A percentile compares a stretch with the other conserved stretches of the same genome.
phyloP scores from a whole-genome alignment of 2,113 vertebrate species.

The Paradoxurus hermaphroditus region DNA sequence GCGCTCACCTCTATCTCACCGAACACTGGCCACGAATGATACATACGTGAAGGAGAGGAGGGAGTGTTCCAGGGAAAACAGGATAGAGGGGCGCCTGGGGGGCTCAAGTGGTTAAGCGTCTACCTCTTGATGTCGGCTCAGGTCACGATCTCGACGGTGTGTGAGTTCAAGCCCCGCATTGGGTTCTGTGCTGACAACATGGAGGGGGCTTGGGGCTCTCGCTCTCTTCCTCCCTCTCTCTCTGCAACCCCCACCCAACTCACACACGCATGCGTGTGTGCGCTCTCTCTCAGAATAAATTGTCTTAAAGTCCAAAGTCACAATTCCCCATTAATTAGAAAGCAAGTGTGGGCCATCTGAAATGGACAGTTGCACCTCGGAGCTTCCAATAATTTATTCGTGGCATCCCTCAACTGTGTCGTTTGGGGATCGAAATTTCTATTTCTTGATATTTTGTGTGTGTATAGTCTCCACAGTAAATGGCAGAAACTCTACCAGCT shows the following conservation, averaged over 20 bases:
- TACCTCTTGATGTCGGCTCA: too few relatives aligned
- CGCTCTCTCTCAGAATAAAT: too few relatives aligned
- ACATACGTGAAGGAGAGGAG: not conserved
- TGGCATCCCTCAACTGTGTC: not conserved
- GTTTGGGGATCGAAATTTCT: constrained; percentile 4
- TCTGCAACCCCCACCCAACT: too few relatives aligned
- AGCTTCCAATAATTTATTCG: not conserved
- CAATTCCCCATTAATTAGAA: not conserved
- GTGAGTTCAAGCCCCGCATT: too few relatives aligned
- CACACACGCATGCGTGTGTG: too few relatives aligned
- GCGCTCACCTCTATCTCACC: not conserved
- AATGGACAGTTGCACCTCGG: not conserved
- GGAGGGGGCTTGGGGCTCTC: too few relatives aligned
- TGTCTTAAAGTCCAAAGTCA: not conserved
- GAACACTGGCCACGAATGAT: not conserved
- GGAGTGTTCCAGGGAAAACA: not conserved
- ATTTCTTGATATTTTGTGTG: constrained; percentile 9
- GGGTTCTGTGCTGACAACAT: too few relatives aligned
- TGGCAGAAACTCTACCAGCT: not conserved
- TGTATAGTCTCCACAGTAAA: not conserved
- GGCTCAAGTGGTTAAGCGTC: too few relatives aligned
- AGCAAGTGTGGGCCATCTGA: not conserved
- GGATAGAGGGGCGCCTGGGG: not conserved
- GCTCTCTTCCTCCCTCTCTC: too few relatives aligned
- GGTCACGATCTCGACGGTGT: too few relatives aligned